These are phyloP conservation scores for Champsocephalus gunnari DNA, from an alignment of 2,797 vertebrate species.

Conservation along the genomic window DNA sequence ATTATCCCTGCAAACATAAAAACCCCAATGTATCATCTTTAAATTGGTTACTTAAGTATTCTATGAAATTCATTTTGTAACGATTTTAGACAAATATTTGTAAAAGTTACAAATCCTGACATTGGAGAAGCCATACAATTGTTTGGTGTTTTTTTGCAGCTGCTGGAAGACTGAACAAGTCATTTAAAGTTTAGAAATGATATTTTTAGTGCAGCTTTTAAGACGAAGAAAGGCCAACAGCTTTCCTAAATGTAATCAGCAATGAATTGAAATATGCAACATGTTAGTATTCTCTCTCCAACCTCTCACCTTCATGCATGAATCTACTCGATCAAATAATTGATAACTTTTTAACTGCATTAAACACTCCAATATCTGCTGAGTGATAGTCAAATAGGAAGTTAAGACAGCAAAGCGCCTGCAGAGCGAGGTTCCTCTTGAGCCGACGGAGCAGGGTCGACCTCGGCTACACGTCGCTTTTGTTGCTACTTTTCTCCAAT, in stretches of 20 bases:
- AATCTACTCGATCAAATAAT: background rate
- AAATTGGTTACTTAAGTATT: background rate
- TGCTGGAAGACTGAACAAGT: background rate
- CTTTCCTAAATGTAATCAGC: background rate
- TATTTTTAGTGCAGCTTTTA: background rate
- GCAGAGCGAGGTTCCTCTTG: slow-evolving; percentile 12
- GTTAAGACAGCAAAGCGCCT: background rate
- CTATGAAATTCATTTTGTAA: background rate
- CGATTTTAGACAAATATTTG: no score
- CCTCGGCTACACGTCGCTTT: slow-evolving; percentile 4
- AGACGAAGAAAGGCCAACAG: background rate
- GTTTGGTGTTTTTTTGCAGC: background rate
- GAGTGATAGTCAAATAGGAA: slow-evolving; percentile 11
- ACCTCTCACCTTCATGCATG: background rate
- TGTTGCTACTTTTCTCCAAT: slow-evolving; percentile 10
- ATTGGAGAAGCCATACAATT: background rate
- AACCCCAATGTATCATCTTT: background rate
- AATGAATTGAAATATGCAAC: background rate
- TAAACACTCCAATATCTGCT: slow-evolving; percentile 19
- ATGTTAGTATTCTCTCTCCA: no score
- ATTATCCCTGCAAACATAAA: background rate
- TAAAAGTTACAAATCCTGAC: background rate
- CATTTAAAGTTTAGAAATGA: background rate
- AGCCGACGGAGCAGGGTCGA: slow-evolving; percentile 20
- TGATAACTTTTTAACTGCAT: background rate